These are phyloP conservation scores for Hirudinaria manillensis DNA, from an alignment of 2,888 invertebrate genomes.

Conservation along the genomic window DNA sequence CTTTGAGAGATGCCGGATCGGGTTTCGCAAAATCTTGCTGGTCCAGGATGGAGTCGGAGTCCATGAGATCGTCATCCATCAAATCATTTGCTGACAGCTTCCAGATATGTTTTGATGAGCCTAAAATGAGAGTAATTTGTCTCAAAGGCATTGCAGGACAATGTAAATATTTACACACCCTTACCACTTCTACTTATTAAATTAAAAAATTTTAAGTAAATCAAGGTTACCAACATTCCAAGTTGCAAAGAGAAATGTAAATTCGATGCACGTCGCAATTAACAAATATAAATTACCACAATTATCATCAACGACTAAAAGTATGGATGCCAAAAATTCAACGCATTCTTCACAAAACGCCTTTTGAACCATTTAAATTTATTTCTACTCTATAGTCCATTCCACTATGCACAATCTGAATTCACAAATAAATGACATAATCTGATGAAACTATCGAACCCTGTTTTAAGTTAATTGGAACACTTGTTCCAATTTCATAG, in stretches of 20 bases:
- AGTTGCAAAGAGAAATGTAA: neutral
- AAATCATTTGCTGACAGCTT: slow-evolving; percentile 66
- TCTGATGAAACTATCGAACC: neutral
- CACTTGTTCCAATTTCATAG: slow-evolving; percentile 50
- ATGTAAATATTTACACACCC: neutral
- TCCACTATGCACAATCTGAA: neutral
- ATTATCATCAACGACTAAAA: no score
- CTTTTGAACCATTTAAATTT: no score
- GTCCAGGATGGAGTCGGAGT: slow-evolving; percentile 80
- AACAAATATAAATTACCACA: no score
- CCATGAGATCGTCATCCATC: slow-evolving; percentile 70
- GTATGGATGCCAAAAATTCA: neutral
- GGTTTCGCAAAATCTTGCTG: slow-evolving; percentile 84
- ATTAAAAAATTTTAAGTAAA: neutral
- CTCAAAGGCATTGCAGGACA: neutral
- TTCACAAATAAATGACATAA: neutral
- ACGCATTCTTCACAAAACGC: no score
- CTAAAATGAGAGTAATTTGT: neutral
- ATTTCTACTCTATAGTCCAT: no score
- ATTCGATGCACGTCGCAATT: no score
- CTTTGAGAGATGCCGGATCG: slow-evolving; percentile 69
- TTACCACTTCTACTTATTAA: neutral
- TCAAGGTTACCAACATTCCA: neutral
- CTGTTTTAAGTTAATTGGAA: slow-evolving; percentile 36
- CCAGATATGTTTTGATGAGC: slow-evolving; percentile 61